Base-by-base conservation (phyloP, 2,797 vertebrate species). In the Naso thynnoides region DNA sequence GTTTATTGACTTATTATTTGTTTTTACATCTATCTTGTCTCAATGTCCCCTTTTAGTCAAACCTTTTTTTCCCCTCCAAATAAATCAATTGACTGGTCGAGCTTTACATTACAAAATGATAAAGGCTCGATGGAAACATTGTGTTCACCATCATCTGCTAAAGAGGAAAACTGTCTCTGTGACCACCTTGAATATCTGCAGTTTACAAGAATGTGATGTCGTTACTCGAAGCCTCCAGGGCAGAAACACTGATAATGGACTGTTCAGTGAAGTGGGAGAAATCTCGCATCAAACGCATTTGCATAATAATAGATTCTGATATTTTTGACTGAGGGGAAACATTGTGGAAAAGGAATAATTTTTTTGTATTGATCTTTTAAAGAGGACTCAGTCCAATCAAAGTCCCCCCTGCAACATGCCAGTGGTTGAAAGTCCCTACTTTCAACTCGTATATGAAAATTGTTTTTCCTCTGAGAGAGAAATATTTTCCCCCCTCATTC, bases 271-370 rank as follows among this genome's bases (percentile, higher is more conserved):
- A 24, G 44, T 33, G 26, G 29, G 42, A 39, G 31, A 62, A 23
- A 36, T 19, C 38, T 13, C 9, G 18, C 45, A 13, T 45, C 57
- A 2, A 19, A 0, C 5, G n/a, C 11, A 65, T 21, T 44, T 14
- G 38, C 21, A 36, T 41, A 73, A 50, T 56, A 15, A 56, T 63
- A 55, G 50, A 33, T 26, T 26, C 3, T 44, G 39, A 6, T 49
- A 23, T 44, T 66, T 52, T 23, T 8, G 1, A 49, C 49, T n/a
- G 18, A 24, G 14, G 4, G 15, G 26, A 2, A 56, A 24, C 8
- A 29, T 19, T 44, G 27, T 42, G 29, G 24, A 27, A 49, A 38
- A 29, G 8, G 1, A 6, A 36, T 36, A 29, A 23, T 18, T 29
- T 29, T 9, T 52, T 19, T 52, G 7, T 45, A 45, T 44, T 44